These are phyloP conservation scores for Kryptolebias ocellatus DNA, from an alignment of 2,797 vertebrate genomes.

Conservation along the genomic window DNA sequence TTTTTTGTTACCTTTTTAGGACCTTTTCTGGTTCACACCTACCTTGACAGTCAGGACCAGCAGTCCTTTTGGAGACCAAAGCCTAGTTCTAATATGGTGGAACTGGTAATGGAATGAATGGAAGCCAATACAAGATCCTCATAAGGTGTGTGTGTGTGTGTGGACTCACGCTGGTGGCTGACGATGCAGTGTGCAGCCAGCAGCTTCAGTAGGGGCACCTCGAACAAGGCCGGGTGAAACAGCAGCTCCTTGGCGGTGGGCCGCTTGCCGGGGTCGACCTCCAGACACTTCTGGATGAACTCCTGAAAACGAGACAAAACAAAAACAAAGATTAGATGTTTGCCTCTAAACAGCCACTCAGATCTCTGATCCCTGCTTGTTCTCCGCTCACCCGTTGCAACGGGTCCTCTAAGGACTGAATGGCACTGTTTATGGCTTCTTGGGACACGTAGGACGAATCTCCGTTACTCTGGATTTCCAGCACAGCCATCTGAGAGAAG, in stretches of 20 bases:
- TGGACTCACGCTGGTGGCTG: slow-evolving; percentile 93
- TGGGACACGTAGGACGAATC: slow-evolving; percentile 97
- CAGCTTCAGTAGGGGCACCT: slow-evolving; percentile 96
- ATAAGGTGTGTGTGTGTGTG: neutral
- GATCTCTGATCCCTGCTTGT: neutral
- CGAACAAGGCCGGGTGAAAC: slow-evolving; percentile 95
- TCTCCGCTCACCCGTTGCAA: slow-evolving; percentile 74
- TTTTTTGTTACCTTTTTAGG: too few species aligned
- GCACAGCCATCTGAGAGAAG: slow-evolving; percentile 91
- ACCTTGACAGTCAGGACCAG: too few species aligned
- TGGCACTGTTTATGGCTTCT: slow-evolving; percentile 98
- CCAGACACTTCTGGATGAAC: slow-evolving; percentile 98
- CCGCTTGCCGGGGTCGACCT: slow-evolving; percentile 89
- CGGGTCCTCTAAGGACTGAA: slow-evolving; percentile 94
- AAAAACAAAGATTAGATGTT: neutral
- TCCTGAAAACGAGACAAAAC: slow-evolving; percentile 79
- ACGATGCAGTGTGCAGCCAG: slow-evolving; percentile 97
- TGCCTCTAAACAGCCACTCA: neutral
- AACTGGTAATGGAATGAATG: too few species aligned
- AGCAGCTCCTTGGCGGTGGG: slow-evolving; percentile 95
- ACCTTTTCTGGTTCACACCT: too few species aligned
- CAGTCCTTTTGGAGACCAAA: too few species aligned
- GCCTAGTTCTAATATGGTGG: too few species aligned
- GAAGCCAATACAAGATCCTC: too few species aligned
- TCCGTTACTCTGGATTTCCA: slow-evolving; percentile 98